phyloP scores from a whole-genome alignment of 2,113 vertebrate species.

The Tragelaphus buxtoni region DNA sequence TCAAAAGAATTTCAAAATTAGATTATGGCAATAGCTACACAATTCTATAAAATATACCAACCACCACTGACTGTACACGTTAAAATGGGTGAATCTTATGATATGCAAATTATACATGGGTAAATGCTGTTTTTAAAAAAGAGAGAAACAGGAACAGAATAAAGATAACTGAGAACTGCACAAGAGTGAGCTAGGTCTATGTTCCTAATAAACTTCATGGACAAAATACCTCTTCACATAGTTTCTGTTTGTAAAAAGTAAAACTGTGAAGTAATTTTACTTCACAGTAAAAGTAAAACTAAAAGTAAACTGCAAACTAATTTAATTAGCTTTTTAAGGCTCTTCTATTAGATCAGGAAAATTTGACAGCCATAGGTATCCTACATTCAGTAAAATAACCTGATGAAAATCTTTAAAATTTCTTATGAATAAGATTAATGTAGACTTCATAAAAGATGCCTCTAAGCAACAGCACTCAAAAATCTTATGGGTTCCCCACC shows the following conservation, averaged over 20 bases:
- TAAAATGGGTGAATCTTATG: neutral
- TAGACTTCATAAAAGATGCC: neutral
- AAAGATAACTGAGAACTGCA: neutral
- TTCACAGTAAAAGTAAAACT: neutral
- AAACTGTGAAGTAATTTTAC: neutral
- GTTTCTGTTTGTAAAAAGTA: neutral
- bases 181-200: neutral
- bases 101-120: neutral
- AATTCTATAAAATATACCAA: neutral
- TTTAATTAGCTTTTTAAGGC: neutral
- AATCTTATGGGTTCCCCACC: neutral
- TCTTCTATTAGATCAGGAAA: neutral
- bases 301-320: neutral
- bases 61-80: neutral
- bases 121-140: neutral
- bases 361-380: neutral
- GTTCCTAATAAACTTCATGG: neutral
- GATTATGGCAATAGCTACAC: neutral
- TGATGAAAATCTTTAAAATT: neutral
- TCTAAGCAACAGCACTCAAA: neutral
- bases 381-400: neutral
- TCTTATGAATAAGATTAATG: neutral
- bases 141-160: neutral
- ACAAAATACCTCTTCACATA: conserved; percentile 1
- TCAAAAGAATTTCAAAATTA: conserved; percentile 26